Evolutionary conservation across 2,888 invertebrate genomes (phyloP).

Genomic region (Drosophila vallismaia): DNA sequence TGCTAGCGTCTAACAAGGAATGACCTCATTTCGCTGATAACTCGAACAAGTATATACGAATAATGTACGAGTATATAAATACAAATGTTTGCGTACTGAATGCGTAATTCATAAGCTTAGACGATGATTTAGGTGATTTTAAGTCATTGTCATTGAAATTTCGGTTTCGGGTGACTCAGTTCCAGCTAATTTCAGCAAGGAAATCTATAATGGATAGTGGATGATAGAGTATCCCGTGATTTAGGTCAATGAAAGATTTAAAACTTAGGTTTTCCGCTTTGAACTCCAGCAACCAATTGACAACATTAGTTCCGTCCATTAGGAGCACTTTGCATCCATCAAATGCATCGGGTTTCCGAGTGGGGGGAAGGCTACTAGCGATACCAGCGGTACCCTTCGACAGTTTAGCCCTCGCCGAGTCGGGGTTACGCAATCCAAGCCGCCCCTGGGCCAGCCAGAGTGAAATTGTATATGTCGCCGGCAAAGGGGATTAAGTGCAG

Average conservation of each 20-base stretch:
- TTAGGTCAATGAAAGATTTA: not conserved
- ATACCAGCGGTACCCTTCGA: conserved; percentile 36
- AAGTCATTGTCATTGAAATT: conserved; percentile 9
- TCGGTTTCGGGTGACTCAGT: conserved; percentile 16
- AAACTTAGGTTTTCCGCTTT: not conserved
- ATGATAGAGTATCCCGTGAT: not conserved
- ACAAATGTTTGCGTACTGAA: conserved; percentile 28
- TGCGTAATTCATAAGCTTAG: conserved; percentile 41
- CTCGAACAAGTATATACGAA: conserved; percentile 38
- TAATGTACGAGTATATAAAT: conserved; percentile 1
- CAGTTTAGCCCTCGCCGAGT: conserved; percentile 45
- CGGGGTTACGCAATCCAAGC: conserved; percentile 66
- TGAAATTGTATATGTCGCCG: conserved; percentile 71
- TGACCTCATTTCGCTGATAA: conserved; percentile 71
- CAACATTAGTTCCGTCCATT: conserved; percentile 66
- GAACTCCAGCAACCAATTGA: conserved; percentile 33
- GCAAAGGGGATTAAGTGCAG: conserved; percentile 50
- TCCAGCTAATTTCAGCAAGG: not conserved
- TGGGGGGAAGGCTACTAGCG: conserved; percentile 4
- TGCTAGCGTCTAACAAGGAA: conserved; percentile 52
- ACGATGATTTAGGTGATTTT: conserved; percentile 34
- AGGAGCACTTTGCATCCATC: conserved; percentile 55
- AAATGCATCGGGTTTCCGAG: conserved; percentile 18
- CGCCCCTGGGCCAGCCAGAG: conserved; percentile 52
- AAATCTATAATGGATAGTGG: not conserved